Evolutionary conservation across 2,113 vertebrate genomes (phyloP).

Genomic region (Elachura formosa): DNA sequence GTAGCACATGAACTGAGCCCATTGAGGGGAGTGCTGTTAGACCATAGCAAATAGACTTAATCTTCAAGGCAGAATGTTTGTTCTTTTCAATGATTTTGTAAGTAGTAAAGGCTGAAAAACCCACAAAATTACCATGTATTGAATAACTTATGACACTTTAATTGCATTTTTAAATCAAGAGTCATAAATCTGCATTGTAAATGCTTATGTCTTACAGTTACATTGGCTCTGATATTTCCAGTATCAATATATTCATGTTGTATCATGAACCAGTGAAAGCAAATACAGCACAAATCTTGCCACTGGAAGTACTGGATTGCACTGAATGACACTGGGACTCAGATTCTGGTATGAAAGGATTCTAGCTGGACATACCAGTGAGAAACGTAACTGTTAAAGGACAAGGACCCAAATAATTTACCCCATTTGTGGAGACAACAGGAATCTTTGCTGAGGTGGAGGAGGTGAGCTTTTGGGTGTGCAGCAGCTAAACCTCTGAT

Average conservation of each 20-base stretch:
- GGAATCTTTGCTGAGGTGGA: not conserved
- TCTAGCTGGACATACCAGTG: not conserved
- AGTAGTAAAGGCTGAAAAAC: not conserved
- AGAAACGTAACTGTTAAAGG: not conserved
- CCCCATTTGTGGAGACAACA: not conserved
- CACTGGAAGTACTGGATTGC: not conserved
- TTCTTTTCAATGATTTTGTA: not conserved
- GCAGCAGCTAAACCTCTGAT: not conserved
- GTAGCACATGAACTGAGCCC: not conserved
- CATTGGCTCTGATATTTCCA: not conserved
- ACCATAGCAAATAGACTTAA: not conserved
- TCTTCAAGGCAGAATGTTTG: not conserved
- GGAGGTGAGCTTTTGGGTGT: not conserved
- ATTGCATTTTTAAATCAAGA: not conserved
- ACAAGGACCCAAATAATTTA: rapidly evolving
- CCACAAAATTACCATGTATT: not conserved
- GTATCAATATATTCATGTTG: not conserved
- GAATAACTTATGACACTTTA: not conserved
- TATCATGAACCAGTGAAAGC: rapidly evolving
- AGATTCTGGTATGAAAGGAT: not conserved
- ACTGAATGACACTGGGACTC: not conserved
- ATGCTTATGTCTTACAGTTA: not conserved
- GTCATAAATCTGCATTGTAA: not conserved
- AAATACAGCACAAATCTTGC: not conserved
- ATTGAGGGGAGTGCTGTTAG: not conserved